Conservation (phyloP, 92 coral and sea anemone genomes). For the Montipora capitata region DNA sequence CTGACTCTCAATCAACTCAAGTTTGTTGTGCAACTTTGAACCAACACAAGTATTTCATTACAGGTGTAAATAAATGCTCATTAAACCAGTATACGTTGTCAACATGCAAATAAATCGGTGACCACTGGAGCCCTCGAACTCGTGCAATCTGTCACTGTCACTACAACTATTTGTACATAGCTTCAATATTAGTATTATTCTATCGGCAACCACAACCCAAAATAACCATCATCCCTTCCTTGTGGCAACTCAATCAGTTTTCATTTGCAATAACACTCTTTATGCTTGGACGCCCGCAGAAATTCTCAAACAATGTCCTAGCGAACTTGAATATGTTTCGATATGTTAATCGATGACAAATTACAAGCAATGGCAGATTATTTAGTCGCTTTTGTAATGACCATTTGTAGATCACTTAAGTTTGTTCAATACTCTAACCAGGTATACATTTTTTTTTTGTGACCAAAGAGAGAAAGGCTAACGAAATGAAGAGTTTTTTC, state of each 20-base stretch:
- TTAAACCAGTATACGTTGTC: neutral
- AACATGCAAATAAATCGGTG: neutral
- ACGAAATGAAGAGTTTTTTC: neutral
- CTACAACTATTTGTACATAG: neutral
- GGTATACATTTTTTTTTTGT: too few species aligned
- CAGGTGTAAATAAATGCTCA: neutral
- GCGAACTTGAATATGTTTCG: slow-evolving; percentile 6
- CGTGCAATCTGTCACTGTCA: neutral
- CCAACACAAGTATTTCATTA: too few species aligned
- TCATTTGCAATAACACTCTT: neutral
- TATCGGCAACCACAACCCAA: neutral
- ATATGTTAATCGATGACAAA: too few species aligned
- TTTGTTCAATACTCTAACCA: neutral
- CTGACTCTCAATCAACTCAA: too few species aligned
- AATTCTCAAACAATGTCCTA: slow-evolving; percentile 49
- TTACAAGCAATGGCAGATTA: too few species aligned
- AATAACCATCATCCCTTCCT: neutral
- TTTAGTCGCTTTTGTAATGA: neutral
- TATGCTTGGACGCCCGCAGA: slow-evolving; percentile 51
- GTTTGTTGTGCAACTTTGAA: too few species aligned
- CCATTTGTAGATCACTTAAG: too few species aligned
- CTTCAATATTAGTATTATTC: neutral
- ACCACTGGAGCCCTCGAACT: neutral
- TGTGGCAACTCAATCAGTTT: neutral
- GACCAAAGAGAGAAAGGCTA: neutral